Base-by-base conservation (phyloP, 2,797 vertebrate species). In the Anabas testudineus region DNA sequence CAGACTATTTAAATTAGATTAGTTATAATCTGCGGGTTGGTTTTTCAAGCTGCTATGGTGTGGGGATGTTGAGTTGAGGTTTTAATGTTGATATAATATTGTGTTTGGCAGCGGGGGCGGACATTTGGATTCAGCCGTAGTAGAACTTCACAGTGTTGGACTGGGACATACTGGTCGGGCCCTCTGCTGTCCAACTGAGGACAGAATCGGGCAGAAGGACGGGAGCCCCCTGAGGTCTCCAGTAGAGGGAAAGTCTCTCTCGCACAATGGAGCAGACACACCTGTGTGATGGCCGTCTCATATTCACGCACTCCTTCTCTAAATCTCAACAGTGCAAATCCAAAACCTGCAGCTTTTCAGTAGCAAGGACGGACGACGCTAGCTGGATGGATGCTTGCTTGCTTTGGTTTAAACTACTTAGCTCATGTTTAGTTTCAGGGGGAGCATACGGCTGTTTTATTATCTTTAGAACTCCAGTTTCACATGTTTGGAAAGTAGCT, bases 141-240 rank as follows among this genome's bases (percentile, higher is more conserved):
- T 76, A 52, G 48, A n/a, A 54, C 67, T 45, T 58, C 41, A 47
- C 58, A 55, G 56, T 70, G 65, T 66, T 73, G 57, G 74, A 63
- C 67, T 69, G 22, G 57, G 48, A 67, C 62, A 57, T 75, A 84
- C 78, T 39, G 37, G 63, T 67, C 71, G 83, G 71, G 63, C 54
- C 60, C 34, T 71, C 36, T 48, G 42, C 41, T 54, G 37, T 59
- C 64, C 56, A 65, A 63, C 58, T 45, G 53, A 66, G 74, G 68
- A 62, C 46, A 78, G 68, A 48, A 54, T 68, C 24, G 55, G 42
- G 32, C 2, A 48, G 63, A 28, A 49, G 36, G 61, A 32, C 36
- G 53, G 21, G 21, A 47, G 26, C 30, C 69, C 80, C 77, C 73
- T 87, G 78, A 87, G 54, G 60, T 52, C 34, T 61, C 36, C 30